Base-by-base conservation (phyloP, 2,797 vertebrate genomes). In the Melanotaenia maccullochi region DNA sequence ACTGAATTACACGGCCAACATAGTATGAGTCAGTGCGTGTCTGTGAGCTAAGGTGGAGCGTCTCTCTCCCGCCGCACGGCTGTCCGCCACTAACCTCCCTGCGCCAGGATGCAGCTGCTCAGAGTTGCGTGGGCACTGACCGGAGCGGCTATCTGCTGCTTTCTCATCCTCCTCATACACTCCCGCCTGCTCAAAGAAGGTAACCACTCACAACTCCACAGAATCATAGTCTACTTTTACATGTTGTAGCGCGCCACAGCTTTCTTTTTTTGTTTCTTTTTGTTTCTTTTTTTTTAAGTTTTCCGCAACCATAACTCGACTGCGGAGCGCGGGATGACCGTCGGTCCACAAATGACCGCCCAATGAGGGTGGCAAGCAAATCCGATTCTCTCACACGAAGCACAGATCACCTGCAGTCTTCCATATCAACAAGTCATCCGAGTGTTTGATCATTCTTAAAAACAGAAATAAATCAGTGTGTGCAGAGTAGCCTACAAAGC, bases 121-220 rank as follows among this genome's bases (percentile, higher is more conserved):
- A 95, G 96, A 95, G 96, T 97, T 90, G 96, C 97, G 94, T 98
- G 97, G 97, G 96, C 97, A 93, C 92, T 98, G 93, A 96, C 97
- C 75, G 97, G 96, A 94, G 97, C 97, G 87, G 97, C 97, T 85
- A 93, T 99, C 93, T 97, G 97, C 97, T 98, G 96, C 96, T 95
- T 97, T 89, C 95, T 98, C 68, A 90, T 99, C 58, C 95, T 99
- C 82, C 91, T 98, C 68, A 94, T 99, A 87, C 97, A 98, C 95
- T 97, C 97, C 77, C 97, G 96, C 85, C 95, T 99, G 94, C 95
- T 98, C 76, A 95, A 95, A 95, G 97, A 98, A 97, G 98, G 98
- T 99, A 98, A 97, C n/a, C 60, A 40, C 44, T 28, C 69, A 4
- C 0, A 61, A n/a, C 18, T 40, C 62, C 62, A 9, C n/a, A 20